These are phyloP conservation scores for Hippocampus guttulatus DNA, from an alignment of 2,113 vertebrate genomes.

Conservation along the genomic window DNA sequence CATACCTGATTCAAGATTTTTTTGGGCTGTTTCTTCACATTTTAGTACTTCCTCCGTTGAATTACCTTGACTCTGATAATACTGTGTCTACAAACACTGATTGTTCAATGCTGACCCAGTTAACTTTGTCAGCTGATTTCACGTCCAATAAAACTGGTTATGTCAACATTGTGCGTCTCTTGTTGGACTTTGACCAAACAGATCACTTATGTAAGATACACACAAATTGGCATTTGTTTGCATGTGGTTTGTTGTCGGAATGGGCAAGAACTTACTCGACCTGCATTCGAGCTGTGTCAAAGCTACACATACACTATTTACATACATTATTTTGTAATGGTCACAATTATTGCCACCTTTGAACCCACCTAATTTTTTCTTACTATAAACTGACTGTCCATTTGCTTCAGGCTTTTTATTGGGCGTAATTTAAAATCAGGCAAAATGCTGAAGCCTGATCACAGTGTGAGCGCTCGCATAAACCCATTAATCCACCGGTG, in stretches of 20 bases:
- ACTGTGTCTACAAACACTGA: conserved; percentile 52
- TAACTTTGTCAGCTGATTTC: conserved; percentile 60
- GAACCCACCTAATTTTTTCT: too few species aligned
- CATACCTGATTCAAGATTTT: conserved; percentile 4
- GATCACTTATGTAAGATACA: not conserved
- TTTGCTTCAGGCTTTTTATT: not conserved
- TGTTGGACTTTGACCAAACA: not conserved
- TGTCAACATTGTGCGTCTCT: not conserved
- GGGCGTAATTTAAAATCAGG: not conserved
- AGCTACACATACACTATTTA: not conserved
- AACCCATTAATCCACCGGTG: not conserved
- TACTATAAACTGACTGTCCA: too few species aligned
- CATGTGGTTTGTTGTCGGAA: conserved; percentile 1
- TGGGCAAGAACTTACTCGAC: not conserved
- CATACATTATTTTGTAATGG: too few species aligned
- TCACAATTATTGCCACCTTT: too few species aligned
- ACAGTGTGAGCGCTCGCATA: not conserved
- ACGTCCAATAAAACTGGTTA: conserved; percentile 64
- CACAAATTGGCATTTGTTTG: not conserved
- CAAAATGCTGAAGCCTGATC: not conserved
- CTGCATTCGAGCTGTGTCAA: not conserved
- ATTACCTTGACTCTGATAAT: conserved; percentile 43
- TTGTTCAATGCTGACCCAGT: conserved; percentile 60
- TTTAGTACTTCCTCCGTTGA: conserved; percentile 34
- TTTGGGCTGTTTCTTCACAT: conserved; percentile 20